Base-by-base conservation (phyloP, 2,888 invertebrate species). In the Ectemnius lituratus region DNA sequence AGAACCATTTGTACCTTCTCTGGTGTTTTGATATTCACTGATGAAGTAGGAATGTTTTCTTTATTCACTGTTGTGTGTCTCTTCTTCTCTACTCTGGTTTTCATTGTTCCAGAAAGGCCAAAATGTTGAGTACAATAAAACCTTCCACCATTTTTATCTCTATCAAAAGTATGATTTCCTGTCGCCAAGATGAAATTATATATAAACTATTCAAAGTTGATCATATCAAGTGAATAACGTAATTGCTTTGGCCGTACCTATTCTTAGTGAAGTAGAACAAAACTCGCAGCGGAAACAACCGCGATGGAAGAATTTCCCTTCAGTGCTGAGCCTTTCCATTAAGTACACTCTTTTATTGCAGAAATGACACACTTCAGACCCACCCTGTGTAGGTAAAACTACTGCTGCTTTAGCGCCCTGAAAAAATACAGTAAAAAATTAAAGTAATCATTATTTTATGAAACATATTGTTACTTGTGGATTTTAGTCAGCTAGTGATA, bases 261-360 rank as follows among this genome's bases (percentile, higher is more conserved):
- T 94, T 61, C 97, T 93, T 60, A 99, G 93, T 74, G 95, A 95
- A 4, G 95, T 94, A 86, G 95, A 95, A 91, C 98, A 99, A 90
- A 97, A 97, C 90, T 97, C 96, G 92, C 99, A 99, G 76, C 97
- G 95, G 92, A 99, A 97, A 92, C 99, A 99, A 59, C 96, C 95
- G 71, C 98, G 94, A 91, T 99, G 98, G 90, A 98, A 94, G 87
- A 96, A 96, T 86, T 96, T 93, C 16, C 97, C 97, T 92, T 97
- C 97, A 2, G 98, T 97, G 60, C 94, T 95, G 79, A 98, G 94
- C 79, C 97, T 94, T 91, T 99, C 98, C 93, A 98, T 97, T 37
- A 98, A 94, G 91, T 99, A 99, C 67, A 99, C 98, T 59, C 97
- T 94, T 91, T 96, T 96, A 67, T 95, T 94, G 92, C 99, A 99